phyloP scores from a whole-genome alignment of 2,797 vertebrate genomes.

The Myripristis murdjan region DNA sequence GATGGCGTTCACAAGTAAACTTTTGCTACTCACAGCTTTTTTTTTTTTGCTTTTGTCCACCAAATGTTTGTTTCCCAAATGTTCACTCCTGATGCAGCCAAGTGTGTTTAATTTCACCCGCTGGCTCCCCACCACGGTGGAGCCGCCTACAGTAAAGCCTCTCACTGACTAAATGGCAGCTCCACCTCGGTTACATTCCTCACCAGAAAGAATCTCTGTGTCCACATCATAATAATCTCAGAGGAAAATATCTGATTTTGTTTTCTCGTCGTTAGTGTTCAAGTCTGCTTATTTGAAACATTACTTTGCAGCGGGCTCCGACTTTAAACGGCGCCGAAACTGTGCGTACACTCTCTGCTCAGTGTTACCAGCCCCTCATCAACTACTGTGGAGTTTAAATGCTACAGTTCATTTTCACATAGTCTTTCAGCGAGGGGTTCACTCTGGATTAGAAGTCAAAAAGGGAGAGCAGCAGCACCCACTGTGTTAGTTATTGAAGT shows the following conservation, averaged over 20 bases:
- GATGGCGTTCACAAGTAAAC: slow-evolving; percentile 60
- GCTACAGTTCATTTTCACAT: slow-evolving; percentile 70
- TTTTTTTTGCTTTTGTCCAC: slow-evolving; percentile 61
- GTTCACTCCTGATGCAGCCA: slow-evolving; percentile 30
- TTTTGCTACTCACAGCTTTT: slow-evolving; percentile 67
- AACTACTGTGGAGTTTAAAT: slow-evolving; percentile 64
- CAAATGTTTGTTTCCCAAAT: slow-evolving; percentile 13
- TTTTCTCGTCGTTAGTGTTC: slow-evolving; percentile 1
- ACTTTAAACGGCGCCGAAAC: slow-evolving; percentile 60
- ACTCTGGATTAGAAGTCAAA: slow-evolving; percentile 75
- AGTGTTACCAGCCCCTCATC: slow-evolving; percentile 45
- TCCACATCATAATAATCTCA: slow-evolving; percentile 33
- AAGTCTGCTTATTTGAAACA: slow-evolving; percentile 42
- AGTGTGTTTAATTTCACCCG: slow-evolving; percentile 27
- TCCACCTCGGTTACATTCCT: slow-evolving; percentile 60
- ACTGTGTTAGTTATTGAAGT: slow-evolving; percentile 81
- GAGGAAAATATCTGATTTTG: slow-evolving; percentile 10
- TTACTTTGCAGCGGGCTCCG: slow-evolving; percentile 35
- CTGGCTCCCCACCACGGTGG: slow-evolving; percentile 23
- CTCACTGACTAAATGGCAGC: slow-evolving; percentile 48
- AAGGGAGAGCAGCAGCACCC: slow-evolving; percentile 77
- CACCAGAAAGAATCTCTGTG: slow-evolving; percentile 31
- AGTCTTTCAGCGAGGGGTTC: slow-evolving; percentile 59
- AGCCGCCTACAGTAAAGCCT: slow-evolving; percentile 53
- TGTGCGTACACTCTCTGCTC: slow-evolving; percentile 30